Conservation (phyloP, 2,113 vertebrate genomes). For the Lathamus discolor region DNA sequence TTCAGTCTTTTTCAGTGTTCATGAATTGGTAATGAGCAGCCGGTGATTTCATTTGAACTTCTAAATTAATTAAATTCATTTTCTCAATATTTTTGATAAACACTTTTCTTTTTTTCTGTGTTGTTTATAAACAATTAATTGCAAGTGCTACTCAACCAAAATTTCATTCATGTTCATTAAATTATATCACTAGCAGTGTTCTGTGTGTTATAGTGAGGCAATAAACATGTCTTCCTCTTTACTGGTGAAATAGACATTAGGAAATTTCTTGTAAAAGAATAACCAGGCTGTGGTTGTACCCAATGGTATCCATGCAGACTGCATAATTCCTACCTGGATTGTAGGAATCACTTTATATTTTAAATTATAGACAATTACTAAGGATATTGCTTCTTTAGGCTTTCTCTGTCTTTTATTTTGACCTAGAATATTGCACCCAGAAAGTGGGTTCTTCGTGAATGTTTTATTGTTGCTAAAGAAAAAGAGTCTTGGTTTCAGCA, state of each 20-base stretch:
- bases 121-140: conserved; percentile 59
- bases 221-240: background rate
- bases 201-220: background rate
- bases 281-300: background rate
- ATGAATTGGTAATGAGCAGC: conserved; percentile 41
- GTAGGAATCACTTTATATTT: background rate
- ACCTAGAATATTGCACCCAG: background rate
- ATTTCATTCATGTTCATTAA: background rate
- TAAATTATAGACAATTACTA: background rate
- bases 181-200: background rate
- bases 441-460: background rate
- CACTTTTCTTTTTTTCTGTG: background rate
- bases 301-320: background rate
- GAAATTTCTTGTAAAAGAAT: background rate
- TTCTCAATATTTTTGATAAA: conserved; percentile 47
- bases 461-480: background rate
- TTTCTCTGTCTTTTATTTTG: background rate
- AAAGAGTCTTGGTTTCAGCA: background rate
- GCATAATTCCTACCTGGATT: background rate
- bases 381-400: background rate
- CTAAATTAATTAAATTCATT: conserved; percentile 41
- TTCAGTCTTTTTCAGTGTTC: conserved; percentile 3
- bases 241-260: background rate
- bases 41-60: conserved; percentile 37
- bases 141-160: conserved; percentile 16